Evolutionary conservation across 2,888 invertebrate genomes (phyloP), one percentile per base, ranked within the genome.

Genomic region (Copidosoma aretas): DNA sequence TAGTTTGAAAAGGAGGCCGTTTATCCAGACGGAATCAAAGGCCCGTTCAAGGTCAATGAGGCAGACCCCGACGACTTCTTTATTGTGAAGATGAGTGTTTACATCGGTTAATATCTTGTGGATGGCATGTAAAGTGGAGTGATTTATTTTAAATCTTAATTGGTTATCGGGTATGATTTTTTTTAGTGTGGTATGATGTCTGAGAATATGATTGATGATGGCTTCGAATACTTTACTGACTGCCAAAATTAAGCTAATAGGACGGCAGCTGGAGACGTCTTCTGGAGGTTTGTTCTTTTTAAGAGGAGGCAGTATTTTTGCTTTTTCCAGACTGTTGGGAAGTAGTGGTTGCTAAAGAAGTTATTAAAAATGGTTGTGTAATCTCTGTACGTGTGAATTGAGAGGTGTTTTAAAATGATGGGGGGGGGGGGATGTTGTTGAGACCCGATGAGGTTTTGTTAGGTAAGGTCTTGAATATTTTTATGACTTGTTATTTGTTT

Each of bases 21-120:
- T 15, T 21, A 56, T 56, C 56, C 56, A 56, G 8, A 56, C 56
- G 10, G 56, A 56, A n/a, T 56, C 56, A n/a, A 56, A 24, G 14
- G 56, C 56, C 32, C n/a, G 10, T 25, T 56, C 56, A n/a, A 54
- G 54, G 22, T 54, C 54, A 5, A 54, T 21, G 22, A 54, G 15
- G 54, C 24, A 21, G 22, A 24, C 22, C 4, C 54, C 54, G 22
- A 54, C 15, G 19, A 22, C 15, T 24, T 54, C 54, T 21, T 22
- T 22, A 12, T 21, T 54, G 22, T 54, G 54, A 3, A 54, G 22
- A 24, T 54, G 54, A 24, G 10, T 21, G 15, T 54, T 54, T 14
- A 25, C 24, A 10, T 25, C 17, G 25, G 12, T 17, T 10, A 56
- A 14, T 15, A 56, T 14, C 14, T 32, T 56, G n/a, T 56, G 56